phyloP scores from a whole-genome alignment of 2,797 vertebrate species.

The Diplodus puntazzo region DNA sequence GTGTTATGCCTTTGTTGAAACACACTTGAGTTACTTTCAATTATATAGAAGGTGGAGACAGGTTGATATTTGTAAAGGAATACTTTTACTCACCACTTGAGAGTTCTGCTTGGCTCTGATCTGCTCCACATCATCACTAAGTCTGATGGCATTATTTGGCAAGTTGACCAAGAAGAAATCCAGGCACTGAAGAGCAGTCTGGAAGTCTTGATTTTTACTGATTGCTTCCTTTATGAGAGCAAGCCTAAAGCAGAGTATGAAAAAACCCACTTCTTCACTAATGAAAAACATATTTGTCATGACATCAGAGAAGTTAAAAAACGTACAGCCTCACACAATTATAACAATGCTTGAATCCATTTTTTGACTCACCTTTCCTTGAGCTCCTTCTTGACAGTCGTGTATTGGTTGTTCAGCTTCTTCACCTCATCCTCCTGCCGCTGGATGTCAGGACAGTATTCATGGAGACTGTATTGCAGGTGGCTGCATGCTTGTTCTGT shows the following conservation, averaged over 20 bases:
- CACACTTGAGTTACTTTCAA: background rate
- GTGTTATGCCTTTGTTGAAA: background rate
- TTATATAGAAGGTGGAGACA: background rate
- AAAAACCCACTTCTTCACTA: background rate
- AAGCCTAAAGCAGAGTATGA: slow-evolving; percentile 77
- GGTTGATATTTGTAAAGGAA: background rate
- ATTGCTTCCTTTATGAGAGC: slow-evolving; percentile 84
- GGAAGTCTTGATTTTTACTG: slow-evolving; percentile 90
- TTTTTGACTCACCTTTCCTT: slow-evolving; percentile 87
- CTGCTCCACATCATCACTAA: slow-evolving; percentile 86
- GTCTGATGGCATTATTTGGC: slow-evolving; percentile 84
- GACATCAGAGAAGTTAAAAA: background rate
- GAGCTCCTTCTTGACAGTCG: slow-evolving; percentile 87
- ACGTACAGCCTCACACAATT: background rate
- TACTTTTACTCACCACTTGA: slow-evolving; percentile 86
- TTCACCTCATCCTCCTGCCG: slow-evolving; percentile 89
- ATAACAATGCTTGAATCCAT: background rate
- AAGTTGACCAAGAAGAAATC: slow-evolving; percentile 92
- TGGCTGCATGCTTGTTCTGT: slow-evolving; percentile 86
- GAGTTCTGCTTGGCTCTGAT: slow-evolving; percentile 88
- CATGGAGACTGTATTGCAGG: slow-evolving; percentile 89
- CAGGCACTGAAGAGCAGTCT: slow-evolving; percentile 87
- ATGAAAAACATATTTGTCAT: background rate
- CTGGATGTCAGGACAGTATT: slow-evolving; percentile 92
- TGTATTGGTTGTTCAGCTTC: slow-evolving; percentile 90